Percentiles rank a stretch among this genome's conserved stretches.
Evolutionary conservation across 2,797 vertebrate species (phyloP).

Genomic region (Neosalanx taihuensis): DNA sequence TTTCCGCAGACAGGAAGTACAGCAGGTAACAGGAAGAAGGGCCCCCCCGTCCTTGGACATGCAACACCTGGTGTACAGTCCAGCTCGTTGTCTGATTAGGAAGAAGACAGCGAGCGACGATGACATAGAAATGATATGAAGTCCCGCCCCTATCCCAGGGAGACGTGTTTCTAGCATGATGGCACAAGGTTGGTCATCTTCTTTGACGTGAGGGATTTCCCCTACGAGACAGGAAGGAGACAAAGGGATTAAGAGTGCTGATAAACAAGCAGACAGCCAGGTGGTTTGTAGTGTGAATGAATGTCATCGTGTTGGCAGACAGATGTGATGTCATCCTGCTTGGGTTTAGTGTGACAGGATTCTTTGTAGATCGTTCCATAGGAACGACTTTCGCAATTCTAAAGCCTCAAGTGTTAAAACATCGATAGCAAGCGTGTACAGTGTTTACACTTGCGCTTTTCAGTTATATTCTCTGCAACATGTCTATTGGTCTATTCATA

Average conservation of each 20-base stretch:
- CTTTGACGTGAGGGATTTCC: constrained; percentile 85
- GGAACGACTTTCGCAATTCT: no score
- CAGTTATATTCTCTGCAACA: neutral
- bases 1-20: constrained; percentile 65
- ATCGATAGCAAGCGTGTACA: no score
- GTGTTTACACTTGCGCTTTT: neutral
- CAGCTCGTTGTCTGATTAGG: constrained; percentile 46
- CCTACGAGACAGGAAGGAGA: constrained; percentile 72
- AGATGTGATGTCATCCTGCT: no score
- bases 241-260: constrained; percentile 27
- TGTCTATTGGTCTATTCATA: neutral
- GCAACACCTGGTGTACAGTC: constrained; percentile 85
- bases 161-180: constrained; percentile 83
- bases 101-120: constrained; percentile 56
- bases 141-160: constrained; percentile 54
- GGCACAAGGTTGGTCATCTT: constrained; percentile 89
- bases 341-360: no score
- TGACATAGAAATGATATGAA: constrained; percentile 63
- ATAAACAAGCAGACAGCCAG: neutral
- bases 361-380: no score
- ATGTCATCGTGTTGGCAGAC: neutral
- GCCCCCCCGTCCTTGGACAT: constrained; percentile 85
- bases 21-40: constrained; percentile 67
- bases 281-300: neutral
- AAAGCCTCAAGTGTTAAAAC: no score